Evolutionary conservation across 2,113 vertebrate species (phyloP).

Genomic region (Halichoerus grypus): DNA sequence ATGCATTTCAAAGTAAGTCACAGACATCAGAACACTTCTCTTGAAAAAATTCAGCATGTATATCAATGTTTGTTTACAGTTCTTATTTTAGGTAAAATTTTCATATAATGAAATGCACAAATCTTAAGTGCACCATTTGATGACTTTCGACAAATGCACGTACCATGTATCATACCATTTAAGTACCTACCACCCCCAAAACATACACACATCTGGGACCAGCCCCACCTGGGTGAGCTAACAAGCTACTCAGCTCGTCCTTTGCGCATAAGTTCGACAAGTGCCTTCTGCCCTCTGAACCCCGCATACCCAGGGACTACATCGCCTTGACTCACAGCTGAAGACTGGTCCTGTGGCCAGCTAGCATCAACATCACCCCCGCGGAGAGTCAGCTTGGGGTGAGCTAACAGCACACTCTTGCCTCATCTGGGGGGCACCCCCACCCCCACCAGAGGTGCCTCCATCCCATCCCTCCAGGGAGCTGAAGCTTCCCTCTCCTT

Average conservation of each 20-base stretch:
- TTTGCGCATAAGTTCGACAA: neutral
- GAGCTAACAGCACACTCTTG: neutral
- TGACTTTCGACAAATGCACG: slow-evolving; percentile 43
- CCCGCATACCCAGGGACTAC: neutral
- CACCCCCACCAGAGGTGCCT: rapidly evolving
- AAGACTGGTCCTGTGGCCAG: neutral
- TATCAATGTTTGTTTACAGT: neutral
- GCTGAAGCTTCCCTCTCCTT: neutral
- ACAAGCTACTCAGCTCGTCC: neutral
- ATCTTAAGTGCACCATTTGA: slow-evolving; percentile 4
- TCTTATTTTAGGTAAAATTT: slow-evolving; percentile 26
- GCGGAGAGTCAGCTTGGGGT: neutral
- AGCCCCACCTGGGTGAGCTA: neutral
- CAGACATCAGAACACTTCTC: neutral
- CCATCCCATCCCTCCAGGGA: neutral
- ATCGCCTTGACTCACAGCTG: neutral
- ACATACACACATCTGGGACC: neutral
- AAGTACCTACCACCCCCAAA: neutral
- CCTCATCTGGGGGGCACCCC: neutral
- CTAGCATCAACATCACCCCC: neutral
- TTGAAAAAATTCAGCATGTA: neutral
- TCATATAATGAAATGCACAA: neutral
- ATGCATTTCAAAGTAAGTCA: slow-evolving; percentile 61
- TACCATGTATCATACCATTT: slow-evolving; percentile 18
- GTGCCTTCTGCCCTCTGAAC: neutral